Conservation (phyloP, 2,888 invertebrate genomes). For the Rhimphoctona megacephalus region DNA sequence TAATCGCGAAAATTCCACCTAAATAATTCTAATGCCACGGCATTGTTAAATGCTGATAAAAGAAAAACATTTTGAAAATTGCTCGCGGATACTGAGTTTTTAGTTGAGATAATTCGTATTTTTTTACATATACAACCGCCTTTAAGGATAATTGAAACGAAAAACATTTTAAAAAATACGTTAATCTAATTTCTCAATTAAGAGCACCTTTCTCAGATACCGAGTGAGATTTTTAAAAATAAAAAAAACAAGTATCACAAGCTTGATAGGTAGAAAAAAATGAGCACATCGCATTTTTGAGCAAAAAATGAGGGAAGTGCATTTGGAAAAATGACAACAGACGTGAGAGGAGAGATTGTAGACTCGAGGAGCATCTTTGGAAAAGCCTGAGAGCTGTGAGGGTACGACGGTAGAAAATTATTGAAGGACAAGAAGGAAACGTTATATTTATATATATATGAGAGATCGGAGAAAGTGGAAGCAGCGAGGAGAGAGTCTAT, state of each 20-base stretch:
- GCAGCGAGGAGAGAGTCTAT: constrained; percentile 46
- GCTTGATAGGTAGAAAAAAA: constrained; percentile 3
- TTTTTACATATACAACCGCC: too few species aligned
- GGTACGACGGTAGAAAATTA: constrained; percentile 65
- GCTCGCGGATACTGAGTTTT: too few species aligned
- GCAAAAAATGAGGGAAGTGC: constrained; percentile 23
- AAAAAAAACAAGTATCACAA: neutral
- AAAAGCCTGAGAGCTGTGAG: constrained; percentile 51
- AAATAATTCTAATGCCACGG: neutral
- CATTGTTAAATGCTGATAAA: neutral
- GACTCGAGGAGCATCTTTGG: constrained; percentile 58
- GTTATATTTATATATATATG: constrained; percentile 6
- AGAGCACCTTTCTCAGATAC: neutral
- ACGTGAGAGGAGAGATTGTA: constrained; percentile 47
- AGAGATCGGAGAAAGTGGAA: constrained; percentile 51
- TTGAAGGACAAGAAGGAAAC: constrained; percentile 54
- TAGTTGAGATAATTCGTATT: too few species aligned
- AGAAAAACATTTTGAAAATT: too few species aligned
- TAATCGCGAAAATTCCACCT: neutral
- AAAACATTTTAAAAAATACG: too few species aligned
- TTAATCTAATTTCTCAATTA: neutral
- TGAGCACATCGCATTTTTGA: constrained; percentile 36
- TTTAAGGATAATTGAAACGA: too few species aligned
- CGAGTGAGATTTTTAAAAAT: neutral
- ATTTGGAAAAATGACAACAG: constrained; percentile 45